phyloP scores from a whole-genome alignment of 2,113 vertebrate genomes.

The Perognathus longimembris region DNA sequence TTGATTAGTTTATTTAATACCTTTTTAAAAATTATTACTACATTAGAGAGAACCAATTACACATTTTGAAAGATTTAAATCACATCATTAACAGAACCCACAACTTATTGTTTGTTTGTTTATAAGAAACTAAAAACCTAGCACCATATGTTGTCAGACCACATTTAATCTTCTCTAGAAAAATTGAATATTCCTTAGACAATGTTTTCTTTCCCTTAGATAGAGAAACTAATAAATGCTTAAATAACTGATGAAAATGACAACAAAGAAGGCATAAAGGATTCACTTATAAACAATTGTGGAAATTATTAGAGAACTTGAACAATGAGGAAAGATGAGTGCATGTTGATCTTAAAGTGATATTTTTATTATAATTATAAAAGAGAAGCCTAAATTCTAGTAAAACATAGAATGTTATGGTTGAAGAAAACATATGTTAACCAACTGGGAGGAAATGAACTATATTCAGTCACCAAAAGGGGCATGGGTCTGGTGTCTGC shows the following conservation, averaged over 20 bases:
- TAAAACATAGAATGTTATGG: background rate
- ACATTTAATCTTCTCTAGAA: background rate
- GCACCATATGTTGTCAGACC: background rate
- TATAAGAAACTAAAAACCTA: background rate
- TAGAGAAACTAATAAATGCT: background rate
- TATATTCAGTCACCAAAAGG: background rate
- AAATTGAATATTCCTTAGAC: background rate
- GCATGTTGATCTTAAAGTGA: background rate
- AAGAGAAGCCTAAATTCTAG: background rate
- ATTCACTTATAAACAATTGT: background rate
- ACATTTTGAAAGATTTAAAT: constrained; percentile 9
- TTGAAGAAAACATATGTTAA: background rate
- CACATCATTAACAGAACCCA: background rate
- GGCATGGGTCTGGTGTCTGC: fast-evolving
- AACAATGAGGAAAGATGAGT: background rate
- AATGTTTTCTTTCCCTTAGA: background rate
- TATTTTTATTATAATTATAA: background rate
- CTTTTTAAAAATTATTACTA: background rate
- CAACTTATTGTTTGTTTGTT: background rate
- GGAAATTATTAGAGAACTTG: background rate
- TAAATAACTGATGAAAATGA: background rate
- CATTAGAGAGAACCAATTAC: background rate
- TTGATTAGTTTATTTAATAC: constrained; percentile 18
- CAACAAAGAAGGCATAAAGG: background rate
- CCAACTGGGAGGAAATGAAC: background rate